Evolutionary conservation across 2,113 vertebrate species (phyloP), one percentile per base, ranked within the genome.

Genomic region (Carassius auratus): DNA sequence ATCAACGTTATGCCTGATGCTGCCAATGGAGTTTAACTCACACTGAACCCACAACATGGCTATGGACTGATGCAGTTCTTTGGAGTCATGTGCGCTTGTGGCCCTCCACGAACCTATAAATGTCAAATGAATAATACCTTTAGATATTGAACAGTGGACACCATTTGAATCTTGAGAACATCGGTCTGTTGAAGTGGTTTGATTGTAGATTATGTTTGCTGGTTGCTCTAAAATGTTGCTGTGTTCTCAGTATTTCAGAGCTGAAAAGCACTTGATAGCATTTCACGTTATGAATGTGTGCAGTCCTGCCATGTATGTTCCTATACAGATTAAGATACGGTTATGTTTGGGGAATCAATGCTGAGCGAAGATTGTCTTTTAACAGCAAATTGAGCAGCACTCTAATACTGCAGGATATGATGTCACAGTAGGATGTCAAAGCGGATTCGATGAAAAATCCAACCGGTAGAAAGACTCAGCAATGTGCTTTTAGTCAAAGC

Each of bases 191-290:
- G 74, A 76, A 78, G 64, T 69, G 33, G 23, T 87, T 57, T 38
- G 75, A 30, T 66, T 64, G 84, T 85, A 79, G 76, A 69, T 26
- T 68, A 80, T 93, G 92, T 68, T 76, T 48, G 59, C 80, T 84
- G 59, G 86, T 69, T 85, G 68, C 83, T 85, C 61, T 48, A 33
- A 73, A 62, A 23, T 84, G 86, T 15, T 21, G 36, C 79, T 74
- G 23, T 71, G 69, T 76, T 66, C 61, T 71, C 26, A 45, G 66
- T 83, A 17, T 62, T 69, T 77, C 92, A 87, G 88, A 94, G 93
- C 91, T 91, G 89, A 90, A 93, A 91, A 92, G 92, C 93, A 93
- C 91, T 93, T 91, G 84, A 91, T 90, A 87, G 91, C 62, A 77
- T 64, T 74, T 81, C 33, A 73, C 36, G 66, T 23, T 76, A 76